Conservation (phyloP, 2,888 invertebrate species). For the Argynnis bischoffii region DNA sequence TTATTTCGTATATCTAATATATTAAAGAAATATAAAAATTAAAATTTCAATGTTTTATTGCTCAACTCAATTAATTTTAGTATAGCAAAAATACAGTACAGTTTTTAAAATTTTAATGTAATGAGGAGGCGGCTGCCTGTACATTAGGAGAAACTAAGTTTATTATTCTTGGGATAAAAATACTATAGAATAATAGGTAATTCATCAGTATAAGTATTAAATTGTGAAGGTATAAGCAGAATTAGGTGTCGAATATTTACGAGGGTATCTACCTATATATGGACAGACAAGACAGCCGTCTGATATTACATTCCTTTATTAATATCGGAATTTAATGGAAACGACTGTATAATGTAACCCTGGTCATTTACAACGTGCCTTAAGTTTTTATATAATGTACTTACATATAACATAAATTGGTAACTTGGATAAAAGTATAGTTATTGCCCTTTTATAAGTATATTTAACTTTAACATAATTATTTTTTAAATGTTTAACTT, state of each 20-base stretch:
- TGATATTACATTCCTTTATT: slow-evolving; percentile 27
- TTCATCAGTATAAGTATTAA: not conserved
- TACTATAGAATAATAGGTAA: not conserved
- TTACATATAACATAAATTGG: too few relatives aligned
- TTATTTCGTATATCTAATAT: too few relatives aligned
- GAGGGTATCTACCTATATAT: slow-evolving; percentile 34
- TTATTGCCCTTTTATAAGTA: not conserved
- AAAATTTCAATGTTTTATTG: too few relatives aligned
- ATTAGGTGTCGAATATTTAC: slow-evolving; percentile 70
- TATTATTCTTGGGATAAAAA: not conserved
- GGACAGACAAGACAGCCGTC: slow-evolving; percentile 5
- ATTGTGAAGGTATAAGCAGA: slow-evolving; percentile 38
- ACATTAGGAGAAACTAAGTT: too few relatives aligned
- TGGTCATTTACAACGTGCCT: slow-evolving; percentile 7
- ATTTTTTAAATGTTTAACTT: too few relatives aligned
- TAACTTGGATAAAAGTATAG: not conserved
- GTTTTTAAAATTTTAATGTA: too few relatives aligned
- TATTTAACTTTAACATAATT: too few relatives aligned
- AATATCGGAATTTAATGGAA: slow-evolving; percentile 67
- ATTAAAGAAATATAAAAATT: too few relatives aligned
- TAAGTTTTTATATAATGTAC: slow-evolving; percentile 10
- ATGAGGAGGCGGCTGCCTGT: too few relatives aligned
- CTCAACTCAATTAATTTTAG: too few relatives aligned
- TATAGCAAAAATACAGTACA: too few relatives aligned
- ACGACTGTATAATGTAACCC: slow-evolving; percentile 42